A percentile compares a stretch with the other conserved stretches of the same genome.
Evolutionary conservation across 2,113 vertebrate genomes (phyloP).

Genomic region (Falco punctatus): DNA sequence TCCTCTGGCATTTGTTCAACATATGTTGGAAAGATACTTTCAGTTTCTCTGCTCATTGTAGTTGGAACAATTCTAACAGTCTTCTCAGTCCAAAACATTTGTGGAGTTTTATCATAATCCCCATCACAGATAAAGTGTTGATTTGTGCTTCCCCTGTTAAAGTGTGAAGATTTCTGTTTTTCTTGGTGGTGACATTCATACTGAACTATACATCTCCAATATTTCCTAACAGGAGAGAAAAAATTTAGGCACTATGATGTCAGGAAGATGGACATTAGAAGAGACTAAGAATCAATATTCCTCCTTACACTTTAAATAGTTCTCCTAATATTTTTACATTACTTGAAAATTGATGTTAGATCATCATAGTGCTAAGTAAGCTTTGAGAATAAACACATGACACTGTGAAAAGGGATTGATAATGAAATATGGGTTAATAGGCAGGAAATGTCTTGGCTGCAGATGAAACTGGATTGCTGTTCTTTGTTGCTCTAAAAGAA

Average conservation of each 20-base stretch:
- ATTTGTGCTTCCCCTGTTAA: background rate
- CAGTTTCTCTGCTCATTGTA: background rate
- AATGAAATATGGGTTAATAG: conserved; percentile 1
- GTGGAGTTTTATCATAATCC: background rate
- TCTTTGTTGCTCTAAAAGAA: conserved; percentile 18
- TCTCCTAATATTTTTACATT: background rate
- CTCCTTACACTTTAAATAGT: background rate
- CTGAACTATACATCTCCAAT: background rate
- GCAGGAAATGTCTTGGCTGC: background rate
- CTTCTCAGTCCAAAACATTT: background rate
- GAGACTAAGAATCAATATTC: background rate
- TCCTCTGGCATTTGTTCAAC: conserved; percentile 19
- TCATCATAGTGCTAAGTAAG: background rate
- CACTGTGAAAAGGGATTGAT: background rate
- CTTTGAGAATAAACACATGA: conserved; percentile 3
- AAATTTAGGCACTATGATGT: background rate
- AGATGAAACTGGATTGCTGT: background rate
- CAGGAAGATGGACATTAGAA: background rate
- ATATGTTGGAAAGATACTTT: conserved; percentile 5
- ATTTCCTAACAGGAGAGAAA: background rate
- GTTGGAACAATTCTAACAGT: background rate
- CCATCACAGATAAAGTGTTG: background rate
- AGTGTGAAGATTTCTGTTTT: background rate
- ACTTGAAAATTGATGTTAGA: background rate
- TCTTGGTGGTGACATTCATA: background rate